Conservation (phyloP, 2,888 invertebrate genomes). For the Amaurobius ferox region DNA sequence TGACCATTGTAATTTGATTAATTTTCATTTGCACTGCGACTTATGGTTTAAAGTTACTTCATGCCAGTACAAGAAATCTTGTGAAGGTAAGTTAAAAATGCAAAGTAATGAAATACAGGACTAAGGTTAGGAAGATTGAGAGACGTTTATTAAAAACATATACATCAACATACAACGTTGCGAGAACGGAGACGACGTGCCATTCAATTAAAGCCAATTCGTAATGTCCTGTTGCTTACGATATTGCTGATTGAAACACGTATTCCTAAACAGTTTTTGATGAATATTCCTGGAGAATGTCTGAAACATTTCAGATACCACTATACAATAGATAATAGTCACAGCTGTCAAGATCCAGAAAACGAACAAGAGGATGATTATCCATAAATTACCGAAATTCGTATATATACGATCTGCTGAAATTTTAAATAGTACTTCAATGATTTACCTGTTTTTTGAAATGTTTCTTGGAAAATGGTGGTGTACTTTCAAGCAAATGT, state of each 20-base stretch:
- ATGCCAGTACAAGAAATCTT: too few species aligned
- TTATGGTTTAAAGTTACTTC: too few species aligned
- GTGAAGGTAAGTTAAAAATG: too few species aligned
- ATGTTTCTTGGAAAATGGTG: too few species aligned
- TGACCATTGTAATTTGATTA: too few species aligned
- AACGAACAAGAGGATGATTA: background rate
- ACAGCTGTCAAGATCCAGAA: background rate
- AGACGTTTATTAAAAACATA: constrained; percentile 68
- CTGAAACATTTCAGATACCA: background rate
- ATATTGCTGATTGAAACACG: background rate
- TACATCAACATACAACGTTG: constrained; percentile 56
- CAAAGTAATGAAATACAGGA: background rate
- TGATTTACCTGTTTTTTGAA: too few species aligned
- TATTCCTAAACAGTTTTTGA: background rate
- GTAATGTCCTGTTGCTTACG: background rate
- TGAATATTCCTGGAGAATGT: background rate
- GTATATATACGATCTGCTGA: too few species aligned
- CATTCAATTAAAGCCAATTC: background rate
- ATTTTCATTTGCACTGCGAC: too few species aligned
- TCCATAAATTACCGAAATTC: too few species aligned
- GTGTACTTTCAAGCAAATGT: too few species aligned
- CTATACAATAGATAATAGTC: background rate
- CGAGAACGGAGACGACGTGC: constrained; percentile 54
- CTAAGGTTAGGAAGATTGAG: constrained; percentile 55
- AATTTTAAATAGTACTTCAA: too few species aligned